Conservation (phyloP, 2,113 vertebrate genomes). For the Corythornis cristatus region DNA sequence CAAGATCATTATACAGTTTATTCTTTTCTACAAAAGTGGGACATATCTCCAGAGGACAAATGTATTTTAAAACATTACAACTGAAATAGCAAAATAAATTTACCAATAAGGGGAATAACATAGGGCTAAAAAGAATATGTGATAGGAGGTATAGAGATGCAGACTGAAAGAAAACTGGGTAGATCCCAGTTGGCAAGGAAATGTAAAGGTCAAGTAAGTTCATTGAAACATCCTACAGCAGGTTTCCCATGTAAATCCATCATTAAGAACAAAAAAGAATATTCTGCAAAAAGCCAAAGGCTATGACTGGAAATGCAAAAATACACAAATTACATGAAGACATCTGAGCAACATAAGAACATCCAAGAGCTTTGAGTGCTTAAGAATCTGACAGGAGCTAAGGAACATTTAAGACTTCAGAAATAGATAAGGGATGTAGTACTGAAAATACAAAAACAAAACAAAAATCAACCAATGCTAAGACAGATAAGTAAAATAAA, state of each 20-base stretch:
- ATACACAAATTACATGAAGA: not conserved
- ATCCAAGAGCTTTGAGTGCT: not conserved
- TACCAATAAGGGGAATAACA: not conserved
- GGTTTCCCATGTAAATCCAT: not conserved
- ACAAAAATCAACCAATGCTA: not conserved
- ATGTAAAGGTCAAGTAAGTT: not conserved
- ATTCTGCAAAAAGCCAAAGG: not conserved
- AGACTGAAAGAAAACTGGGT: not conserved
- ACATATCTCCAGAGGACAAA: not conserved
- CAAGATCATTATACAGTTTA: not conserved
- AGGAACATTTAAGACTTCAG: not conserved
- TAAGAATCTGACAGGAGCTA: not conserved
- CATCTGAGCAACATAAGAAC: not conserved
- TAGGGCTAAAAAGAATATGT: not conserved
- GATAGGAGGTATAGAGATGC: not conserved
- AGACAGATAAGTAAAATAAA: not conserved
- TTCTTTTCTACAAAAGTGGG: not conserved
- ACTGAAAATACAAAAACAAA: not conserved
- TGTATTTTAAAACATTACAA: not conserved
- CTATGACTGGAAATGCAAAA: not conserved
- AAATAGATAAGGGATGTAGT: not conserved
- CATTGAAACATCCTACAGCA: not conserved
- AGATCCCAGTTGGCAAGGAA: not conserved
- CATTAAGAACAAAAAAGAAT: not conserved
- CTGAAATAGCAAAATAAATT: not conserved